Conservation (phyloP, 2,113 vertebrate genomes). For the Bothrops jararaca region DNA sequence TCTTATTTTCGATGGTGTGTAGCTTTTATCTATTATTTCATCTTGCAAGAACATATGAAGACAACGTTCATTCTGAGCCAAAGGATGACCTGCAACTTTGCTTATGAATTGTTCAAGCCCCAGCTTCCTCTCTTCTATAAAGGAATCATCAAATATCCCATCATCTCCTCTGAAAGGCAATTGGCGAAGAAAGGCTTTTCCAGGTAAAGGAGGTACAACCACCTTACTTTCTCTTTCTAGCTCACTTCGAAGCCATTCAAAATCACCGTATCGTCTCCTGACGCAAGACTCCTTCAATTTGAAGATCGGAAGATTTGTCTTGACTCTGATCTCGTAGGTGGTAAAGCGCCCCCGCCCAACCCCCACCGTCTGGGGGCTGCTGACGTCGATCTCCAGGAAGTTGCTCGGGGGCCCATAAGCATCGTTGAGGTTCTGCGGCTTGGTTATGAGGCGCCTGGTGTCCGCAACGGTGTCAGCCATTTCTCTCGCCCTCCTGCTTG, state of each 20-base stretch:
- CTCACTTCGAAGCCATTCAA: too few species aligned
- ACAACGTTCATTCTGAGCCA: conserved; percentile 98
- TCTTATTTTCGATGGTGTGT: conserved; percentile 98
- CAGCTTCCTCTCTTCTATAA: too few species aligned
- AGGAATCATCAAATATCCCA: too few species aligned
- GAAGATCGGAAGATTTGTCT: too few species aligned
- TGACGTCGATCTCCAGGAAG: conserved; percentile 97
- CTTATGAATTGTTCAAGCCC: too few species aligned
- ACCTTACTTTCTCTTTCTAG: too few species aligned
- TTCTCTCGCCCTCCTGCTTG: conserved; percentile 51
- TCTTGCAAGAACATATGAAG: conserved; percentile 99
- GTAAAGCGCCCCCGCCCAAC: conserved; percentile 91
- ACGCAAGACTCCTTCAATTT: too few species aligned
- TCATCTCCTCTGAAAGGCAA: too few species aligned
- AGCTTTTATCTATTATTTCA: conserved; percentile 94
- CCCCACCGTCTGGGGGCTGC: conserved; percentile 91
- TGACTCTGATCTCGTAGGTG: conserved; percentile 95
- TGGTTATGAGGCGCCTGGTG: conserved; percentile 88
- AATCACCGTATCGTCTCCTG: too few species aligned
- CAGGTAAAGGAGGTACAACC: too few species aligned
- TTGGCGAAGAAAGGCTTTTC: too few species aligned
- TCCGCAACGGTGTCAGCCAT: conserved; percentile 95
- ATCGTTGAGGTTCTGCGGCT: conserved; percentile 94
- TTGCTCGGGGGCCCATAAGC: conserved; percentile 99
- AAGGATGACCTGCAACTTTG: conserved; percentile 96